A percentile compares a stretch with the other conserved stretches of the same genome.
These are phyloP conservation scores for Oreonectes daqikongensis DNA, from an alignment of 2,797 vertebrate species.

Conservation along the genomic window DNA sequence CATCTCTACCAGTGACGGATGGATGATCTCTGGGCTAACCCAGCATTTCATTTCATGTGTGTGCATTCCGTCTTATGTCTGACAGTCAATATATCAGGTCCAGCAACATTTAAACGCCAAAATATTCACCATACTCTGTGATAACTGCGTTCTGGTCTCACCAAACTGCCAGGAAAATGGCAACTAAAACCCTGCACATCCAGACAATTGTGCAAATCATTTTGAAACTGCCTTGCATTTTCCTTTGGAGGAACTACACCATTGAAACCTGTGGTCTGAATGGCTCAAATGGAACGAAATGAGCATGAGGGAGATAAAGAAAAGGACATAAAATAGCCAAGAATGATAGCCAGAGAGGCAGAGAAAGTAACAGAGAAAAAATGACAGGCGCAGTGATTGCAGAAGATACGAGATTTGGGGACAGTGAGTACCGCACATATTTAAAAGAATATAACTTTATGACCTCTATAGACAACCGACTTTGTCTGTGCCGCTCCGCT, in stretches of 20 bases:
- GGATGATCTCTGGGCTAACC: constrained; percentile 36
- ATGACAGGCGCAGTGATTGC: constrained; percentile 12
- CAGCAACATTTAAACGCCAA: not conserved
- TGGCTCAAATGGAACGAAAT: not conserved
- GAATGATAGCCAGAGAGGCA: constrained; percentile 13
- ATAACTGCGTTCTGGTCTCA: too few species aligned
- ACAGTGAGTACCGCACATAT: constrained; percentile 16
- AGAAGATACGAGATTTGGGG: constrained; percentile 7
- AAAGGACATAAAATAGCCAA: not conserved
- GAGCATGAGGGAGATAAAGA: constrained; percentile 1
- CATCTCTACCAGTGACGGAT: constrained; percentile 7
- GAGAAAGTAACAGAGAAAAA: not conserved
- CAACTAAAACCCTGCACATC: too few species aligned
- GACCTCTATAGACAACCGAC: constrained; percentile 25
- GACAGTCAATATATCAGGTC: not conserved
- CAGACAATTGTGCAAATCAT: not conserved
- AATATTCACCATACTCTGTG: not conserved
- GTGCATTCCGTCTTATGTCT: not conserved
- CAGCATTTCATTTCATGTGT: constrained; percentile 16
- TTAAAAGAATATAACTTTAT: constrained; percentile 12
- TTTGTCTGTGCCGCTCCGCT: constrained; percentile 13
- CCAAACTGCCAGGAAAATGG: too few species aligned
- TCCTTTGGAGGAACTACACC: not conserved
- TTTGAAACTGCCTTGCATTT: too few species aligned
- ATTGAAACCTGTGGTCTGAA: not conserved